These are phyloP conservation scores for Nixonia krombeini DNA, from an alignment of 1,140 invertebrate species.

Conservation along the genomic window DNA sequence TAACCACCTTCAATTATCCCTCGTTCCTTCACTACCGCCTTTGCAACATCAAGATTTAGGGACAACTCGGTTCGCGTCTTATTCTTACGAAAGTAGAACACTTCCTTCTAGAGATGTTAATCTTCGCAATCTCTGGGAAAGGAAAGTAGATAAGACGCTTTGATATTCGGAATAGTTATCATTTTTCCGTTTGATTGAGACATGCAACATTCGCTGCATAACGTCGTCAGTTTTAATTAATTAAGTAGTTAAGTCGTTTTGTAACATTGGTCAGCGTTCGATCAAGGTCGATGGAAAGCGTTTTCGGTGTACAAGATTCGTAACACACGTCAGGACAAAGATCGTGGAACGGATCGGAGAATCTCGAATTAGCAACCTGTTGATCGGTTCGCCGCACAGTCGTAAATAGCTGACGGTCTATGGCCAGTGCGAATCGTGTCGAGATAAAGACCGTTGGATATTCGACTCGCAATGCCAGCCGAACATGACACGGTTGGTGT, in stretches of 20 bases:
- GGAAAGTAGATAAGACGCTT: constrained; percentile 37
- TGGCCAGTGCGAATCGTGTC: constrained; percentile 8
- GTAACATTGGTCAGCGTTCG: too few species aligned
- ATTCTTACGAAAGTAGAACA: constrained; percentile 53
- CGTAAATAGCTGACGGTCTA: not conserved
- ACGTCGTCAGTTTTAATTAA: constrained; percentile 10
- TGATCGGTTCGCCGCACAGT: not conserved
- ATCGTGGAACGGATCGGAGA: not conserved
- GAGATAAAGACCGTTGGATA: constrained; percentile 30
- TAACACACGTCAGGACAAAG: too few species aligned
- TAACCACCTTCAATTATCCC: constrained; percentile 35
- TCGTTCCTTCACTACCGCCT: constrained; percentile 18
- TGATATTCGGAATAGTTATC: constrained; percentile 47
- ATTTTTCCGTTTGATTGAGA: constrained; percentile 35
- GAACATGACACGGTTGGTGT: constrained; percentile 27
- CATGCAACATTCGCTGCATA: constrained; percentile 30
- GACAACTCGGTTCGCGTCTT: constrained; percentile 14
- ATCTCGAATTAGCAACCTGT: not conserved
- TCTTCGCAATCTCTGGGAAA: constrained; percentile 52
- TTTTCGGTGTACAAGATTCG: too few species aligned
- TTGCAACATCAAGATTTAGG: constrained; percentile 35
- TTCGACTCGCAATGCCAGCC: constrained; percentile 11
- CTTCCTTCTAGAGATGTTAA: constrained; percentile 61
- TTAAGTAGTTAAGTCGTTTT: too few species aligned
- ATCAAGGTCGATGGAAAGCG: too few species aligned